phyloP scores from a whole-genome alignment of 2,888 invertebrate species.

The Campoletis raptor region DNA sequence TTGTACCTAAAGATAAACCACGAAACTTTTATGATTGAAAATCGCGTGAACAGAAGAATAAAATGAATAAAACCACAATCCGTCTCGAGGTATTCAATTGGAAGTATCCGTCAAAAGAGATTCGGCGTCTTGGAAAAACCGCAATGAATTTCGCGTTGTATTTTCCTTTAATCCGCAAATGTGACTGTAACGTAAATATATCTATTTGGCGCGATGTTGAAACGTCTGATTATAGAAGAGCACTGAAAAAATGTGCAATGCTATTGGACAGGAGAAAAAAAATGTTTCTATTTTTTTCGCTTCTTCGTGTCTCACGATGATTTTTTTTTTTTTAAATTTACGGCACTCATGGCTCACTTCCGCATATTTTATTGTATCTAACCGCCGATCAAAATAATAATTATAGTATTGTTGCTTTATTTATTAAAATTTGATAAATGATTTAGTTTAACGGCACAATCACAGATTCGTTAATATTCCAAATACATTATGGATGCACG shows the following conservation, averaged over 20 bases:
- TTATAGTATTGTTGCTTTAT: background rate
- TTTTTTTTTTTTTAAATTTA: background rate
- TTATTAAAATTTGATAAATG: background rate
- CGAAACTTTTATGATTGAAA: background rate
- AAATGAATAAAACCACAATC: background rate
- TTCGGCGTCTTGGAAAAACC: background rate
- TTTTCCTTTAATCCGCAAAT: background rate
- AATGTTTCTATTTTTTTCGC: background rate
- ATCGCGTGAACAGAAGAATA: background rate
- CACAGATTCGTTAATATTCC: conserved; percentile 3
- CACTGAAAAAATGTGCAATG: background rate
- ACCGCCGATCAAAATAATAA: background rate
- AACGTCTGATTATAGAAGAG: background rate
- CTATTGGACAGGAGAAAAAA: background rate
- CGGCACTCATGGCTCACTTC: background rate
- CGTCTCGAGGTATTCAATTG: background rate
- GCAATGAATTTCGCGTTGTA: background rate
- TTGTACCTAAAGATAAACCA: background rate
- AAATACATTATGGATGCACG: background rate
- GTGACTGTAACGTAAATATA: background rate
- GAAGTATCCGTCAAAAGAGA: conserved; percentile 4
- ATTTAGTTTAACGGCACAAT: conserved; percentile 14
- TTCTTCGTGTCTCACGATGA: background rate
- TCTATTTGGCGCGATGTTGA: background rate
- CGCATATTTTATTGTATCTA: background rate